A percentile compares a stretch with the other conserved stretches of the same genome.
phyloP scores from a whole-genome alignment of 2,888 invertebrate genomes.

The Saturnia pavonia region DNA sequence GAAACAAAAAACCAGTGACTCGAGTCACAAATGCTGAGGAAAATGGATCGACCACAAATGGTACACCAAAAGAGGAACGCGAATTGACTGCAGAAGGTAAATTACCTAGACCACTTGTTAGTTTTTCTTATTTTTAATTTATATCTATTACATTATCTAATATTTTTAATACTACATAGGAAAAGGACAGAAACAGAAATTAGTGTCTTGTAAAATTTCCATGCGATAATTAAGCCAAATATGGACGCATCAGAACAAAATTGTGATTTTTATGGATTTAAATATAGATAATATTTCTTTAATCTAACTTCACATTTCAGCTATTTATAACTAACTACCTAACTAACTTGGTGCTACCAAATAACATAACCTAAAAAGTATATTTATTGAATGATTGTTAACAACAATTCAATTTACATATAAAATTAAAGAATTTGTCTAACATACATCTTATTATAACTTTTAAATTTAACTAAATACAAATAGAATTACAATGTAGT shows the following conservation, averaged over 20 bases:
- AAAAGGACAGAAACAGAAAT: not conserved
- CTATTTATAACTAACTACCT: not conserved
- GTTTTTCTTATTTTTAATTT: not conserved
- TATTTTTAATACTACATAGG: not conserved
- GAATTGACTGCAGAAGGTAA: constrained; percentile 88
- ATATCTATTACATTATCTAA: not conserved
- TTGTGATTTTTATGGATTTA: not conserved
- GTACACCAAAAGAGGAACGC: constrained; percentile 72
- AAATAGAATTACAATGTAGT: too few relatives aligned
- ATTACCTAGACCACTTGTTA: constrained; percentile 11
- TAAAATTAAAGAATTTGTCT: too few relatives aligned
- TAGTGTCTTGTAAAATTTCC: constrained; percentile 18
- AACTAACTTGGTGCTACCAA: too few relatives aligned
- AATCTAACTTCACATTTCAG: not conserved
- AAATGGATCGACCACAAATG: constrained; percentile 78
- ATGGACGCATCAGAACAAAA: not conserved
- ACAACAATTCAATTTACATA: too few relatives aligned
- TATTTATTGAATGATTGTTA: not conserved
- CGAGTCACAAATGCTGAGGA: constrained; percentile 77
- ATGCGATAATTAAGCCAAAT: constrained; percentile 26
- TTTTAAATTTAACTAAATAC: too few relatives aligned
- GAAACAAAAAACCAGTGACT: constrained; percentile 80
- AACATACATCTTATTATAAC: too few relatives aligned
- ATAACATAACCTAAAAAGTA: not conserved
- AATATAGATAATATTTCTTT: not conserved